phyloP scores from a whole-genome alignment of 2,797 vertebrate genomes.

The Myotis myotis region DNA sequence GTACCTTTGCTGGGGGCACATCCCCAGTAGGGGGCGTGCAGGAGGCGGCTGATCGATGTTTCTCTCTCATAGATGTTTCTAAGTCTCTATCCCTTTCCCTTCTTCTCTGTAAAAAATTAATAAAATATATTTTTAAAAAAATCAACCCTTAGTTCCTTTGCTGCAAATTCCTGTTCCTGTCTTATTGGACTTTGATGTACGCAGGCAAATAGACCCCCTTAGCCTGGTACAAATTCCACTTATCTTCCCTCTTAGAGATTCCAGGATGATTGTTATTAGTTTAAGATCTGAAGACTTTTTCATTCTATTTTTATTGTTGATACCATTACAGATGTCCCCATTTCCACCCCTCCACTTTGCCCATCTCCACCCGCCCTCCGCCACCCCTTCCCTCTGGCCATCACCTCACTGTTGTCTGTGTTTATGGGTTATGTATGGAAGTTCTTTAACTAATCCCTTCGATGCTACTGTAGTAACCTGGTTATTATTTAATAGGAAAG shows the following conservation, averaged over 20 bases:
- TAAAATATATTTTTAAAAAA: neutral
- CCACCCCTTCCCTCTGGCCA: neutral
- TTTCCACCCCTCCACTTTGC: neutral
- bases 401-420: neutral
- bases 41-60: too few relatives aligned
- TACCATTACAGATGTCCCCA: neutral
- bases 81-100: too few relatives aligned
- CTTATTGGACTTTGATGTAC: neutral
- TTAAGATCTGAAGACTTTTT: neutral
- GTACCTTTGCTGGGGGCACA: too few relatives aligned
- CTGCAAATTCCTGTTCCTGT: neutral
- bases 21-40: too few relatives aligned
- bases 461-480: too few relatives aligned
- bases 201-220: neutral
- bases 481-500: too few relatives aligned
- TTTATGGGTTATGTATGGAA: neutral
- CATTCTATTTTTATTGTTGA: neutral
- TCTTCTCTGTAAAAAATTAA: too few relatives aligned
- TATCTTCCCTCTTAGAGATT: neutral
- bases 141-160: neutral
- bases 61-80: too few relatives aligned
- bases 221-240: fast-evolving
- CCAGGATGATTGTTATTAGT: neutral
- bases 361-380: neutral
- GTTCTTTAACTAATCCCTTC: neutral